Evolutionary conservation across 92 coral and sea anemone genomes (phyloP), one percentile per base, ranked within the genome.

Genomic region (Palythoa caribaeorum): DNA sequence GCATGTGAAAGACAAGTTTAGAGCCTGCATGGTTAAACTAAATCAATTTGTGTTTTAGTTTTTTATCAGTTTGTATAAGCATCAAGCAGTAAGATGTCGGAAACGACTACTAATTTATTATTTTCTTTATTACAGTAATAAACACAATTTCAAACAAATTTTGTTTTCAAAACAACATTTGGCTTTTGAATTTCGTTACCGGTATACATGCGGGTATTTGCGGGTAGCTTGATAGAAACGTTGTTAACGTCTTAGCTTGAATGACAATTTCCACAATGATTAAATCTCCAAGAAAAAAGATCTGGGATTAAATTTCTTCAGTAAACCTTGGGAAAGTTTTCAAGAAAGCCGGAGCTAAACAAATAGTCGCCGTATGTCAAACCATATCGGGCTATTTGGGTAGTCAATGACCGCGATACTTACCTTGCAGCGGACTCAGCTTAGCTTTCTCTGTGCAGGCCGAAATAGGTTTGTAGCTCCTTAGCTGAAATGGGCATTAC

Each of bases 201-300:
- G 76, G 86, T 81, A 69, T 81, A 69, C 37, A 81, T 66, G 14
- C 76, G 65, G 86, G 86, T 81, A 12, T 47, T 21, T 12, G 21
- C 86, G 6, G 86, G 86, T 81, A 14, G 10, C 10, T 2, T 1
- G 63, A 44, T 48, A 65, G 35, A 52, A 3, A 12, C 35, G 66
- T 52, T 20, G 8, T 13, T 75, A 4, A 73, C 17, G 6, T 15
- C 14, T 73, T n/a, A 39, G 15, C 3, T 40, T 71, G 76, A 52
- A 77, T 28, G 17, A 17, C 10, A 38, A 16, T 8, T 38, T n/a
- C 0, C 38, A 21, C 11, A 28, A 28, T 35, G 19, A 36, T 14
- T 6, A 4, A 37, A 10, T 36, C 28, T 70, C 10, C 5, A 17
- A 19, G 7, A 17, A 17, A 16, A 16, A 63, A 17, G 6, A 17